Conservation (phyloP, 2,113 vertebrate species). For the Prunella fulvescens region DNA sequence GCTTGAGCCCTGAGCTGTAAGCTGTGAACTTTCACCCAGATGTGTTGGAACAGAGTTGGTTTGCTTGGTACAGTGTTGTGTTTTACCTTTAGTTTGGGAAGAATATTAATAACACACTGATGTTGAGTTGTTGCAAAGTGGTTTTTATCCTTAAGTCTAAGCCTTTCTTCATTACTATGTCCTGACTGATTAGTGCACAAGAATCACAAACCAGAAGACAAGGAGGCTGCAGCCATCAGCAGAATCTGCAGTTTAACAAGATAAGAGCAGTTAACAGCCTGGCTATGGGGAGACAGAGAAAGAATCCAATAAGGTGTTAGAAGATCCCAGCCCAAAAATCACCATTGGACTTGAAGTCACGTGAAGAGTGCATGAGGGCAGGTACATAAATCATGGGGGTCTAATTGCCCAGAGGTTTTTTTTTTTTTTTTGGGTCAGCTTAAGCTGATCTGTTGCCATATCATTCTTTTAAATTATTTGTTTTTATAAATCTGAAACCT, state of each 20-base stretch:
- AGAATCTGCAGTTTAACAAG: background rate
- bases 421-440: background rate
- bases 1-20: background rate
- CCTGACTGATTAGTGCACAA: background rate
- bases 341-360: background rate
- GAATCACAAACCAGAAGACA: background rate
- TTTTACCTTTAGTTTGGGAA: background rate
- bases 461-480: background rate
- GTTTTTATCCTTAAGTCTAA: background rate
- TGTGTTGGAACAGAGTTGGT: background rate
- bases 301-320: background rate
- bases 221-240: background rate
- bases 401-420: background rate
- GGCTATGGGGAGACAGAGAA: background rate
- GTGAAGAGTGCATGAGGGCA: fast-evolving
- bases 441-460: fast-evolving
- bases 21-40: background rate
- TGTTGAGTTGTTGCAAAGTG: background rate
- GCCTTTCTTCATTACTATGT: background rate
- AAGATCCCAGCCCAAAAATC: background rate
- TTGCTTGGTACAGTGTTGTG: background rate
- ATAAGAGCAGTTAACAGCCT: background rate
- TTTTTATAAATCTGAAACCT: background rate
- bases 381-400: background rate
- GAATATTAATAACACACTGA: background rate